phyloP scores from a whole-genome alignment of 1,140 invertebrate species.

The Drosophila nasuta region DNA sequence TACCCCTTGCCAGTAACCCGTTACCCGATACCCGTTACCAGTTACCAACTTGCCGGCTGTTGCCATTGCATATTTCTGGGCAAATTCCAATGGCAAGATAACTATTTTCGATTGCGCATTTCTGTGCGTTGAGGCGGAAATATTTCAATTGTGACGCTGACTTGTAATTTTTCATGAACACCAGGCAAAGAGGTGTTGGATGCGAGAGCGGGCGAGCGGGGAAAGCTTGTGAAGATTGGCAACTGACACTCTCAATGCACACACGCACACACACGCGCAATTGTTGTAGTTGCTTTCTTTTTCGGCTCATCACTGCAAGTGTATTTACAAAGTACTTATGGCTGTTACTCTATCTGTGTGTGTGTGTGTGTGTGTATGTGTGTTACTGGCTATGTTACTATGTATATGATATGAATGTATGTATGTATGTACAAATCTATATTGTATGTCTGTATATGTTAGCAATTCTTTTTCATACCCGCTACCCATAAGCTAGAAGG shows the following conservation, averaged over 20 bases:
- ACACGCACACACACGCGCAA: conserved; percentile 18
- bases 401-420: no score
- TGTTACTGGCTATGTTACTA: not conserved
- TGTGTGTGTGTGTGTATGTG: conserved; percentile 7
- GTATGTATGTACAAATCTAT: conserved; percentile 15
- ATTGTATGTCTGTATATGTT: conserved; percentile 12
- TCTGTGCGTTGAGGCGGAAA: conserved; percentile 80
- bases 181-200: conserved; percentile 9
- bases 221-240: conserved; percentile 9
- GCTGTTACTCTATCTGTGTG: not conserved
- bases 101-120: conserved; percentile 83
- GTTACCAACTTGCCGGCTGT: conserved; percentile 17
- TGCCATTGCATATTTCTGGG: conserved; percentile 65
- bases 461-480: conserved; percentile 2
- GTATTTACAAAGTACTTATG: conserved; percentile 40
- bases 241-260: conserved; percentile 47
- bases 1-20: conserved; percentile 10
- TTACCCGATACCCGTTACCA: not conserved
- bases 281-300: conserved; percentile 38
- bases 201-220: not conserved
- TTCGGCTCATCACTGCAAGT: conserved; percentile 51
- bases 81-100: conserved; percentile 72
- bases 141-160: conserved; percentile 83
- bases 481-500: no score
- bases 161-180: conserved; percentile 83